Evolutionary conservation across 2,113 vertebrate species (phyloP), one percentile per base, ranked within the genome.

Genomic region (Aegotheles bennettii): DNA sequence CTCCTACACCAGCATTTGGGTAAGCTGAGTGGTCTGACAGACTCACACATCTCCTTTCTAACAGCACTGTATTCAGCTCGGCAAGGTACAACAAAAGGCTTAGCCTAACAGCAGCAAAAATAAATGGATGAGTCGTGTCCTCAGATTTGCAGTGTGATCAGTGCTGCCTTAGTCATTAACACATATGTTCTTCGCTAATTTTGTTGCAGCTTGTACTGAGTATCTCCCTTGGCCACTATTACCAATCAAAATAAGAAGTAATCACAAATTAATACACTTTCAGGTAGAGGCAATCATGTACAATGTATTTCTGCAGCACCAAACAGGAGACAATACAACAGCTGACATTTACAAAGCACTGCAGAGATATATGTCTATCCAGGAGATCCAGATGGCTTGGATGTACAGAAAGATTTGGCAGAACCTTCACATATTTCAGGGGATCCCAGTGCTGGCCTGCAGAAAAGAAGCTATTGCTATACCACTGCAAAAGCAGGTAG

Each of bases 111-210:
- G 1, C 24, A 67, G 28, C 60, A 81, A 13, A 64, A 53, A 33
- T 2, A 0, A 71, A 35, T 1, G 13, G 13, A 36, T 28, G 29
- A 60, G 24, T 8, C 12, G 6, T 3, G 2, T 17, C 20, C 42
- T 71, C 57, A 40, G 60, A 26, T 50, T 7, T 64, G 63, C 64
- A 45, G 35, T 0, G 0, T 16, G 28, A 47, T 35, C 59, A 31
- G n/a, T 0, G 0, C 48, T 90, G 57, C 33, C 48, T 79, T 60
- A 40, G 45, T 57, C 16, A 36, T 35, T n/a, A 57, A 60, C 14
- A 60, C 14, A 7, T 8, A 35, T 0, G 4, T 57, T 67, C n/a
- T 74, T 84, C 26, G 31, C 19, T 64, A 76, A 9, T 63, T 65
- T 45, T 78, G 6, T 43, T 81, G 23, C 59, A 65, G 38, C 18